Conservation (phyloP, 1,140 invertebrate species). For the silkworm (Bombyx mori) region DNA sequence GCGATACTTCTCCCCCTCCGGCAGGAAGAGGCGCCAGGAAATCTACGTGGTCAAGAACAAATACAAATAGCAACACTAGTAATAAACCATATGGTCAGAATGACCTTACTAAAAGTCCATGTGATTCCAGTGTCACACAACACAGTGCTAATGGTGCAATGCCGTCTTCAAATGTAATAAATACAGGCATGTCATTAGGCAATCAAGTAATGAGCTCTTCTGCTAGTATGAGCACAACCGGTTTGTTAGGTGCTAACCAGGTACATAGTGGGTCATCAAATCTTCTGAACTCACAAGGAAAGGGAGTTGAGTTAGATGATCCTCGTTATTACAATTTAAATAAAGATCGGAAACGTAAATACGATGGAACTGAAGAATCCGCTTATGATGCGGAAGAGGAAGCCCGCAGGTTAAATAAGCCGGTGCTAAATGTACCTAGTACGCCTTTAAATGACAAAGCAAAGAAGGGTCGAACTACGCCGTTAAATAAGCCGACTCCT, state of each 20-base stretch:
- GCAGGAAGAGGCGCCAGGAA: constrained; percentile 76
- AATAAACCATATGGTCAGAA: constrained; percentile 51
- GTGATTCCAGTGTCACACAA: constrained; percentile 40
- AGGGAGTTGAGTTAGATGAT: constrained; percentile 73
- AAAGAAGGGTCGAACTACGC: constrained; percentile 47
- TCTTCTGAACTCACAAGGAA: constrained; percentile 50
- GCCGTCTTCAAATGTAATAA: constrained; percentile 40
- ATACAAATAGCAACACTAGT: constrained; percentile 54
- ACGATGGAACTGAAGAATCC: constrained; percentile 76
- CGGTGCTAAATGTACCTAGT: constrained; percentile 71
- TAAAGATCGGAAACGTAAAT: constrained; percentile 79
- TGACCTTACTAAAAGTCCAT: constrained; percentile 46
- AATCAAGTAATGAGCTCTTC: constrained; percentile 47
- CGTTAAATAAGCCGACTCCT: constrained; percentile 37
- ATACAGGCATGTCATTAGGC: constrained; percentile 44
- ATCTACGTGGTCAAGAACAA: constrained; percentile 75
- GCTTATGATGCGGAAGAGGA: constrained; percentile 77
- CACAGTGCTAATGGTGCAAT: constrained; percentile 64
- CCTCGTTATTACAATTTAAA: constrained; percentile 81
- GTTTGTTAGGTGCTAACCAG: constrained; percentile 46
- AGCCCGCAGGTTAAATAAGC: constrained; percentile 60
- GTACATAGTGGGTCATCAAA: constrained; percentile 43
- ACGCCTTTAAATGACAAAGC: constrained; percentile 62
- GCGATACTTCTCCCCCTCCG: constrained; percentile 83
- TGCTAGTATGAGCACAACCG: constrained; percentile 42